phyloP scores from a whole-genome alignment of 2,797 vertebrate species.

The Semaprochilodus insignis region DNA sequence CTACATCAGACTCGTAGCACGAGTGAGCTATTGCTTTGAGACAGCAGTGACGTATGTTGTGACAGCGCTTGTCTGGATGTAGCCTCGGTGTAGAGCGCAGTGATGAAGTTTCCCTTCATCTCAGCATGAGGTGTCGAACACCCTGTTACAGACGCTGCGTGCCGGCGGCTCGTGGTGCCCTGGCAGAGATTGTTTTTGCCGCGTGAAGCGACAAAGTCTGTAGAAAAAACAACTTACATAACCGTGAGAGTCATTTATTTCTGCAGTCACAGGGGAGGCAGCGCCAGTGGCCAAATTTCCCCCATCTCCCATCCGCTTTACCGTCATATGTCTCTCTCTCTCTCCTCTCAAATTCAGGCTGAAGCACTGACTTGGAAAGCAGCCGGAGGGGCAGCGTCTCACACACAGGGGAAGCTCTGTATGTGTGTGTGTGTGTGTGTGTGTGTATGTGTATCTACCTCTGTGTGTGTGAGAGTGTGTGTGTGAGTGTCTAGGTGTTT shows the following conservation, averaged over 20 bases:
- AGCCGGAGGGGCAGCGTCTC: background rate
- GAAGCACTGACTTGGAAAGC: constrained; percentile 15
- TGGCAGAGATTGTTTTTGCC: background rate
- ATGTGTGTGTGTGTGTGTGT: background rate
- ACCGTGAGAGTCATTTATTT: constrained; percentile 10
- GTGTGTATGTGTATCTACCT: no score
- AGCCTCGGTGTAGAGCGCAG: background rate
- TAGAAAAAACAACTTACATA: constrained; percentile 36
- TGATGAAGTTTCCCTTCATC: constrained; percentile 2
- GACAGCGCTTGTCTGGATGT: background rate
- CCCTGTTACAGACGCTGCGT: background rate
- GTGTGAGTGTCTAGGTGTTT: background rate
- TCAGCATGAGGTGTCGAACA: background rate
- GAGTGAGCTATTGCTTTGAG: background rate
- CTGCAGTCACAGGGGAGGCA: background rate
- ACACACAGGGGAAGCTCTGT: background rate
- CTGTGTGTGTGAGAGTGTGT: background rate
- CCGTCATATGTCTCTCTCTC: constrained; percentile 13
- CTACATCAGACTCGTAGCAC: no score
- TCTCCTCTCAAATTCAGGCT: background rate
- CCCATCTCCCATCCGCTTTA: background rate
- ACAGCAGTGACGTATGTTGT: background rate
- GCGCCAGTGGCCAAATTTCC: background rate
- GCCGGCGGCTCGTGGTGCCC: background rate
- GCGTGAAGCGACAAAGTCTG: background rate